Percentiles rank a stretch among this genome's conserved stretches.
Conservation (phyloP, 30 jellyfish, hydroid and myxozoan species). For the Aurelia aurita complex sp. Pacific region DNA sequence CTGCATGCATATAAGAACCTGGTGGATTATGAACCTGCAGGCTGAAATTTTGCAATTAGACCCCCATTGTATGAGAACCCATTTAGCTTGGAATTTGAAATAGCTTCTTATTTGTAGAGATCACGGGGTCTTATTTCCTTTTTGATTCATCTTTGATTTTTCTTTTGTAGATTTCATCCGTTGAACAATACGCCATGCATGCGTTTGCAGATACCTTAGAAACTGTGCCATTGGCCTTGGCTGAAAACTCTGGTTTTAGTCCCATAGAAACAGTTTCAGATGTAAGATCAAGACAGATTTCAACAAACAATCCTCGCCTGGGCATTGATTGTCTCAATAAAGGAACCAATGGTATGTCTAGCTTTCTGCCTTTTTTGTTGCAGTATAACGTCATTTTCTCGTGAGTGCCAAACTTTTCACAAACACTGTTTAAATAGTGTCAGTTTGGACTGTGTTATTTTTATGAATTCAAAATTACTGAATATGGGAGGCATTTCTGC, state of each 20-base stretch:
- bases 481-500: too few relatives aligned
- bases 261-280: conserved; percentile 93
- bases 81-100: too few relatives aligned
- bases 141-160: background rate
- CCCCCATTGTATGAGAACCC: too few relatives aligned
- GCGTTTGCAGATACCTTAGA: conserved; percentile 99
- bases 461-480: too few relatives aligned
- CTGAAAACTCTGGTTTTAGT: conserved; percentile 98
- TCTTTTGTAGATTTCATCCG: conserved; percentile 88
- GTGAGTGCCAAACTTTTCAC: too few relatives aligned
- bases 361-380: background rate
- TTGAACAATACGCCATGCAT: conserved; percentile 99
- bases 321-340: conserved; percentile 96
- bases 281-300: conserved; percentile 85
- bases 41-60: too few relatives aligned
- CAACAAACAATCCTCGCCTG: conserved; percentile 87
- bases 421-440: too few relatives aligned
- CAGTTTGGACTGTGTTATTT: too few relatives aligned
- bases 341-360: conserved; percentile 89
- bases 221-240: conserved; percentile 93
- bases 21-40: too few relatives aligned
- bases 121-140: too few relatives aligned
- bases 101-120: too few relatives aligned
- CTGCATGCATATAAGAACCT: background rate
- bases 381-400: too few relatives aligned